A percentile compares a stretch with the other conserved stretches of the same genome.
Conservation (phyloP, 2,113 vertebrate genomes). For the Micronycteris hirsuta region DNA sequence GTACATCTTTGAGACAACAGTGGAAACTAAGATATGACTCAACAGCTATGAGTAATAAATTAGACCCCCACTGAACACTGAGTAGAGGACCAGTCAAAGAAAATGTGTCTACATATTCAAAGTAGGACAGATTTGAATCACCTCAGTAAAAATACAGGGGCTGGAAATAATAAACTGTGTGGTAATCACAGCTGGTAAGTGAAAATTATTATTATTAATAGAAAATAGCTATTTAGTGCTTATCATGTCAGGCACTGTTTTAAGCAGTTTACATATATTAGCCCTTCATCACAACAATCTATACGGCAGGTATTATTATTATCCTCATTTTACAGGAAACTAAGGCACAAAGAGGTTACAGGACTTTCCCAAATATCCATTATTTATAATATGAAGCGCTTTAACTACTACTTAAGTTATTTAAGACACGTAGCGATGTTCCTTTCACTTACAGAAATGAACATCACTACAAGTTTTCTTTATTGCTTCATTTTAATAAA, state of each 20-base stretch:
- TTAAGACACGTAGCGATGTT: background rate
- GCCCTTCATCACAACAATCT: background rate
- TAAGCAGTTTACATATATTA: background rate
- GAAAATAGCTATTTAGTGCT: background rate
- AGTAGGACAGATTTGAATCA: constrained; percentile 17
- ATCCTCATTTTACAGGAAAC: background rate
- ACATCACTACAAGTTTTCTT: too few relatives aligned
- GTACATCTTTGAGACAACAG: background rate
- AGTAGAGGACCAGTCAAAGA: background rate
- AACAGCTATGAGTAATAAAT: background rate
- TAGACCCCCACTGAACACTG: background rate
- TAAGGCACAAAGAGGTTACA: background rate
- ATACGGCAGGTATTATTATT: background rate
- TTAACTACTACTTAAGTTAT: background rate
- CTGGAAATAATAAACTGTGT: background rate
- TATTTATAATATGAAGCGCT: background rate
- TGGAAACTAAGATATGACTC: background rate
- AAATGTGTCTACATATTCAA: background rate
- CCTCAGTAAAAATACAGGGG: background rate
- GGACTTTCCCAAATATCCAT: background rate
- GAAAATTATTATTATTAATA: background rate
- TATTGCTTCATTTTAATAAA: background rate
- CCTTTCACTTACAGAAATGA: background rate
- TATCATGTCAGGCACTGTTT: background rate
- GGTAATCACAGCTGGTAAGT: background rate